phyloP scores from a whole-genome alignment of 1,140 invertebrate species.

The Aphis craccivora region DNA sequence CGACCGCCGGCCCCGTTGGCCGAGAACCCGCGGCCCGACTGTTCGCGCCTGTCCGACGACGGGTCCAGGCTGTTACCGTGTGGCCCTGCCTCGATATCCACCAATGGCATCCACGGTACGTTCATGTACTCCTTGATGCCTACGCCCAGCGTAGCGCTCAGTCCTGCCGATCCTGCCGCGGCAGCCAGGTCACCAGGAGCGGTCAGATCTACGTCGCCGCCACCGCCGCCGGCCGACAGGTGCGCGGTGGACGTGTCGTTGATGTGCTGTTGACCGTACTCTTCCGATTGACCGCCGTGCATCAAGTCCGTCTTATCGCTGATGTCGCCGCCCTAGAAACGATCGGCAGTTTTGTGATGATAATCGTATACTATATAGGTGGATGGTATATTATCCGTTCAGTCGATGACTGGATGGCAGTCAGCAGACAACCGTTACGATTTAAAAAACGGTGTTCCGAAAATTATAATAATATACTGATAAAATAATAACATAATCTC shows the following conservation, averaged over 20 bases:
- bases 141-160: constrained; percentile 53
- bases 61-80: constrained; percentile 43
- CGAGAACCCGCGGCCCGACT: constrained; percentile 42
- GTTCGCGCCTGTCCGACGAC: constrained; percentile 40
- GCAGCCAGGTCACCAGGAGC: neutral
- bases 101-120: constrained; percentile 59
- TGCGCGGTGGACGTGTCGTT: neutral
- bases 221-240: no score
- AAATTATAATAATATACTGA: no score
- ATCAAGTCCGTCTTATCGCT: constrained; percentile 35
- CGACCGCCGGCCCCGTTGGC: neutral
- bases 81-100: constrained; percentile 19
- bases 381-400: no score
- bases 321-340: neutral
- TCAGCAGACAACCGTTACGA: no score
- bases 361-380: no score
- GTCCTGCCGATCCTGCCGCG: neutral
- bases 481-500: no score
- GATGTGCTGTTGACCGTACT: constrained; percentile 53
- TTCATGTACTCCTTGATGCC: constrained; percentile 60
- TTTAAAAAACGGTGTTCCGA: no score
- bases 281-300: constrained; percentile 34
- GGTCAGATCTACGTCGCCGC: neutral
- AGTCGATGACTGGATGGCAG: no score
- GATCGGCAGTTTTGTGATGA: neutral